Evolutionary conservation across 2,113 vertebrate species (phyloP), one percentile per base, ranked within the genome.

Genomic region (Cephalopholis sonnerati): DNA sequence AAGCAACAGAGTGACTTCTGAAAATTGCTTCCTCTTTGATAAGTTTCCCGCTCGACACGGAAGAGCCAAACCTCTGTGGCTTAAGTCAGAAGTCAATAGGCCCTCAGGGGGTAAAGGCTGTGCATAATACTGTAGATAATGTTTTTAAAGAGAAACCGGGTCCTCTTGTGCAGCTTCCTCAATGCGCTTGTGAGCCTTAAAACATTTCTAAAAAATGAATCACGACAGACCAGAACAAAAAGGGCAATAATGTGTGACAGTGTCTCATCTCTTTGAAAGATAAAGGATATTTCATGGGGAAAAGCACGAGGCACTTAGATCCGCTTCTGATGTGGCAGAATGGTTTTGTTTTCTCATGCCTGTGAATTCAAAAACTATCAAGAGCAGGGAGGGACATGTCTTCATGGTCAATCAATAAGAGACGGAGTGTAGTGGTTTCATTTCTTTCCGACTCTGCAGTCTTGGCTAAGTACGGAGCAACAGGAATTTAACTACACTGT

Each of bases 51-150:
- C 20, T 44, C 41, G 81, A 79, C 55, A 67, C 39, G 48, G 58
- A 74, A 69, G 62, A 68, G 53, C 67, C 55, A 75, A 51, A 29
- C 39, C 69, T 75, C 57, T 25, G 67, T 20, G 69, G 64, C 58
- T 84, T 29, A 27, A 88, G 70, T 74, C 62, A 79, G 58, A 77
- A 83, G 73, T 91, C 85, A 85, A 83, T 57, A 71, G 61, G 39
- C 62, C 59, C 48, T 80, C 24, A 22, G 10, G 51, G 81, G 68
- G 22, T 27, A 22, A 41, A 39, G 29, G 48, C 48, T 80, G 65
- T 46, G 72, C 50, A 74, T n/a, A 29, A 50, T 12, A 46, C 18
- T 51, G 63, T 41, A 71, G 71, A 77, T 74, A 16, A 48, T 65
- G 25, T 17, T 62, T 51, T 73, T 12, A 53, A 69, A 62, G 20